Conservation (phyloP, 2,113 vertebrate genomes). For the Casuarius casuarius region DNA sequence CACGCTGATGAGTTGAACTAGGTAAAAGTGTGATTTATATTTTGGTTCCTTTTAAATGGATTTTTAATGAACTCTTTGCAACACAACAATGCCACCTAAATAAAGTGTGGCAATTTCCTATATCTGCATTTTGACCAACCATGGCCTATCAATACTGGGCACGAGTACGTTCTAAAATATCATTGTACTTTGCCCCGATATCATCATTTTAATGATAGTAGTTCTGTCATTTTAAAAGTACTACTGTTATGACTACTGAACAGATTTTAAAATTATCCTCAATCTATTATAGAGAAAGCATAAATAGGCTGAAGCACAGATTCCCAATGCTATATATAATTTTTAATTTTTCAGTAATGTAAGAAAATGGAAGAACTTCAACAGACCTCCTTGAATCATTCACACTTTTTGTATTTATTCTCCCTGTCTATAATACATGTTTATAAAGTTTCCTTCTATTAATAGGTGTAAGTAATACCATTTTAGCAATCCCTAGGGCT, state of each 20-base stretch:
- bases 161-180: neutral
- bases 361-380: neutral
- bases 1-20: neutral
- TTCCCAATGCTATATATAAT: neutral
- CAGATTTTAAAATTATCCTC: neutral
- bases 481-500: neutral
- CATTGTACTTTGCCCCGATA: neutral
- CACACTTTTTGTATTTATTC: neutral
- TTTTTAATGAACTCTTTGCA: neutral
- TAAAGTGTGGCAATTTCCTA: neutral
- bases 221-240: neutral
- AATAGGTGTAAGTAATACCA: neutral
- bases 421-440: neutral
- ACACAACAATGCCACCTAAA: neutral
- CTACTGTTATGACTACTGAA: neutral
- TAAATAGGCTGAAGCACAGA: neutral
- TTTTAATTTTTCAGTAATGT: neutral
- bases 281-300: slow-evolving; percentile 13
- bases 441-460: neutral
- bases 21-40: neutral
- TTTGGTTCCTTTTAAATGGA: neutral
- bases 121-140: neutral
- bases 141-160: neutral
- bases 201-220: neutral
- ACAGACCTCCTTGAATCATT: neutral